Conservation (phyloP, 2,113 vertebrate species). For the Dromaius novaehollandiae region DNA sequence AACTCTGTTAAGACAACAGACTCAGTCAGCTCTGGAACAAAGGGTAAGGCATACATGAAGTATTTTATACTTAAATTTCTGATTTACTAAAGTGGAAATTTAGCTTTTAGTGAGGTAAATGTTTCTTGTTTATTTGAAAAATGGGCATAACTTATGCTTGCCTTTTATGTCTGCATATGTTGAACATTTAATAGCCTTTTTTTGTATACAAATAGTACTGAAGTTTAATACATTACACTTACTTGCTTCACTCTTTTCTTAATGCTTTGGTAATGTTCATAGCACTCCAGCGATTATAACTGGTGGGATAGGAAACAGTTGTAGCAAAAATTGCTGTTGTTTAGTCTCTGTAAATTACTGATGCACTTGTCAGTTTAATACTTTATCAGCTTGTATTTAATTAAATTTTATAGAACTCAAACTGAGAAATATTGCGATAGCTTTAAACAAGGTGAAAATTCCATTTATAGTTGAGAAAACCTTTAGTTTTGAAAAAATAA, state of each 20-base stretch:
- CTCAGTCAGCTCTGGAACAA: constrained; percentile 94
- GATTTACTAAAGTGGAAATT: not conserved
- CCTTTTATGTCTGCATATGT: not conserved
- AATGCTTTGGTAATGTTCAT: not conserved
- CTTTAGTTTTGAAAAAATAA: not conserved
- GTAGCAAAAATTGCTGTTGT: not conserved
- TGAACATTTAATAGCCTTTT: not conserved
- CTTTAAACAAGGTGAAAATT: not conserved
- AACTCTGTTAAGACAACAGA: constrained; percentile 94
- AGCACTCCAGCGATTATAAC: not conserved
- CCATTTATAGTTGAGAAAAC: not conserved
- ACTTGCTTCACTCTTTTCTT: too few species aligned
- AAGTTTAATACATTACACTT: not conserved
- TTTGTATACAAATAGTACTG: not conserved
- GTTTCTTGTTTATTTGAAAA: not conserved
- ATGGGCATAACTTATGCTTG: rapidly evolving
- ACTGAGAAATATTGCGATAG: not conserved
- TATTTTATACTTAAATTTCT: not conserved
- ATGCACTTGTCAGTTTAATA: not conserved
- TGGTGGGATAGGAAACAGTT: not conserved
- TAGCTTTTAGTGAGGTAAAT: not conserved
- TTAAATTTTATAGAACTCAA: not conserved
- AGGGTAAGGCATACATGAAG: constrained; percentile 83
- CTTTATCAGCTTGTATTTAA: not conserved
- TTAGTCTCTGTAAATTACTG: not conserved